These are phyloP conservation scores for Actinostola sp. DNA, from an alignment of 92 coral and sea anemone genomes.

Conservation along the genomic window DNA sequence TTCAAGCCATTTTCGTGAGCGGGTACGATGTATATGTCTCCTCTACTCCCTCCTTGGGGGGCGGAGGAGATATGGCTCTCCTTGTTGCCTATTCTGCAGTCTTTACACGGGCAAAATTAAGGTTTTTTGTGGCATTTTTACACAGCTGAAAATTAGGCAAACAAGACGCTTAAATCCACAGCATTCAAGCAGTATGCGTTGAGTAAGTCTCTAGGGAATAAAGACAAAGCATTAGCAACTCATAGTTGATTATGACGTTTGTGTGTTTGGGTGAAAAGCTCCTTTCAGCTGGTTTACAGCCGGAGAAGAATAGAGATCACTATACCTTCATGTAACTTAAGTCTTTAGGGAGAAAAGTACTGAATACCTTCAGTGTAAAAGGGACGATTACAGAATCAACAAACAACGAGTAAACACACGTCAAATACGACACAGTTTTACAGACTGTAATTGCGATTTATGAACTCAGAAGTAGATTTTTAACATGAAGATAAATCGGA, in stretches of 20 bases:
- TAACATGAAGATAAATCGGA: too few relatives aligned
- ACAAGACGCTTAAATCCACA: slow-evolving; percentile 17
- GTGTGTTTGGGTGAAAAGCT: not conserved
- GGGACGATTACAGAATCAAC: not conserved
- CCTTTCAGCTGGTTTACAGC: not conserved
- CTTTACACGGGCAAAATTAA: not conserved
- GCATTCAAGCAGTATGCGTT: not conserved
- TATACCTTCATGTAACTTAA: not conserved
- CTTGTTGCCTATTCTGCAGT: slow-evolving; percentile 85
- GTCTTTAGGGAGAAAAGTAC: not conserved
- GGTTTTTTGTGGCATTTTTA: not conserved
- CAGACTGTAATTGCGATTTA: too few relatives aligned
- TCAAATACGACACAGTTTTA: too few relatives aligned
- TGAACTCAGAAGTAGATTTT: too few relatives aligned
- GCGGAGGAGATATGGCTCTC: slow-evolving; percentile 74
- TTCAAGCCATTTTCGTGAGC: slow-evolving; percentile 16
- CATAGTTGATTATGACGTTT: not conserved
- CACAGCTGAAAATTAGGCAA: slow-evolving; percentile 2
- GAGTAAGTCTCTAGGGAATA: slow-evolving; percentile 21
- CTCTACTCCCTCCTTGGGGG: slow-evolving; percentile 79
- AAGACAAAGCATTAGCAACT: slow-evolving; percentile 9
- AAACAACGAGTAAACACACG: too few relatives aligned
- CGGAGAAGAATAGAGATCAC: not conserved
- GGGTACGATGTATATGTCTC: slow-evolving; percentile 36
- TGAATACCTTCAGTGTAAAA: not conserved